phyloP scores from a whole-genome alignment of 2,888 invertebrate genomes.

The Hesperia comma region DNA sequence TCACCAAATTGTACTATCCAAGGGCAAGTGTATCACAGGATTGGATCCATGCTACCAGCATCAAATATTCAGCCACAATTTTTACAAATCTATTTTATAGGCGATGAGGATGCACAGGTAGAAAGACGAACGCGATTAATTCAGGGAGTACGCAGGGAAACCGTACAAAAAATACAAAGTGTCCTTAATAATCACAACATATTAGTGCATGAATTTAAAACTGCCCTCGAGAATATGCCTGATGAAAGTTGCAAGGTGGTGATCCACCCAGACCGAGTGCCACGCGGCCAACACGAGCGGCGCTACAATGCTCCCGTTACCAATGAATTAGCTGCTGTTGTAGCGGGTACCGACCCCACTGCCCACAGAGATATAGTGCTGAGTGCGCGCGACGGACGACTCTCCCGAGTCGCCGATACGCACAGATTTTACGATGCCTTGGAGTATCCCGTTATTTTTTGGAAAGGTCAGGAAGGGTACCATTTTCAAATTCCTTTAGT shows the following conservation, averaged over 20 bases:
- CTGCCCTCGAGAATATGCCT: constrained; percentile 42
- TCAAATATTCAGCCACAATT: constrained; percentile 36
- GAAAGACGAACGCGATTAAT: constrained; percentile 38
- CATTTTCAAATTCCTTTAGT: no score
- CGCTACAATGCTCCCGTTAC: constrained; percentile 37
- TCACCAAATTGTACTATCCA: constrained; percentile 39
- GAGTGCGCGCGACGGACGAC: constrained; percentile 29
- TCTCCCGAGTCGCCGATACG: constrained; percentile 35
- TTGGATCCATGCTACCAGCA: constrained; percentile 39
- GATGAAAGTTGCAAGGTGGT: constrained; percentile 36
- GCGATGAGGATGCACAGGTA: constrained; percentile 35
- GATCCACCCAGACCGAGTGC: no score
- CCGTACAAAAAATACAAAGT: constrained; percentile 46
- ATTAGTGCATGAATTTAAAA: constrained; percentile 46
- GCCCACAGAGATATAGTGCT: constrained; percentile 38
- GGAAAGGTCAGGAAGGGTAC: no score
- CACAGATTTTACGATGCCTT: constrained; percentile 3
- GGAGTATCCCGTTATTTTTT: no score
- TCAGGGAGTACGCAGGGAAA: constrained; percentile 39
- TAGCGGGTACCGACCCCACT: constrained; percentile 29
- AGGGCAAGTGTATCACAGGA: constrained; percentile 42
- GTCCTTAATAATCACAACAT: constrained; percentile 45
- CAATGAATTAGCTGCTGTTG: constrained; percentile 39
- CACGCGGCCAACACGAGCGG: constrained; percentile 45
- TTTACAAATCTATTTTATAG: constrained; percentile 41